Percentiles rank a stretch among this genome's conserved stretches.
Evolutionary conservation across 2,888 invertebrate species (phyloP).

Genomic region (Tineola bisselliella): DNA sequence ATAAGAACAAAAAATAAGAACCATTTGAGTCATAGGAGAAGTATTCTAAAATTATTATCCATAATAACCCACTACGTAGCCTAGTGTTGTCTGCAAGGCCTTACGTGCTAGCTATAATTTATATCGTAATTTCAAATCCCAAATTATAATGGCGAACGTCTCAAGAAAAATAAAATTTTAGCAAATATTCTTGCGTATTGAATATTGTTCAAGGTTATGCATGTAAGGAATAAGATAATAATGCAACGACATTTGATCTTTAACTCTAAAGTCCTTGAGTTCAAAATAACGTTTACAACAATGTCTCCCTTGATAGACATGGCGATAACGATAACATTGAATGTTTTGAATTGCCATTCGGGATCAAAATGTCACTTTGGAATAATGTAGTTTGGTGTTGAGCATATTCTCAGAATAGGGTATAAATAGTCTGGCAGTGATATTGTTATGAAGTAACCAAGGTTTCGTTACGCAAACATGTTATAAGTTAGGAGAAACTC

Average conservation of each 20-base stretch:
- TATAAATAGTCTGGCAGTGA: conserved; percentile 5
- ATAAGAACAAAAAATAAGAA: neutral
- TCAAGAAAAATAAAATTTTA: neutral
- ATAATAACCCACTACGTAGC: neutral
- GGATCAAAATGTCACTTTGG: neutral
- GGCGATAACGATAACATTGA: neutral
- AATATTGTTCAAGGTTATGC: no score
- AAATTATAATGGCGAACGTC: neutral
- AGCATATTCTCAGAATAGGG: neutral
- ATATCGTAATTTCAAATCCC: neutral
- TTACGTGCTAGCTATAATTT: neutral
- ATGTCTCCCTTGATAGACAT: neutral
- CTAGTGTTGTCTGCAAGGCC: neutral
- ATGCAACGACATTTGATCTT: neutral
- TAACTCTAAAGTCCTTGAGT: neutral
- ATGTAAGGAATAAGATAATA: no score
- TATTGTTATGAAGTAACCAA: conserved; percentile 4
- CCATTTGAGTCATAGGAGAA: neutral
- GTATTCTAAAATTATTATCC: neutral
- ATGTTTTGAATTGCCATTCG: neutral
- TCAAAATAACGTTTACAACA: neutral
- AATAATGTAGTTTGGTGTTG: neutral
- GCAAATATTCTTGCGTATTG: neutral
- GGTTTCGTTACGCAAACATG: neutral
- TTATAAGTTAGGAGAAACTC: neutral